These are phyloP conservation scores for Todiramphus chloris DNA, from an alignment of 2,113 vertebrate species.

Conservation along the genomic window DNA sequence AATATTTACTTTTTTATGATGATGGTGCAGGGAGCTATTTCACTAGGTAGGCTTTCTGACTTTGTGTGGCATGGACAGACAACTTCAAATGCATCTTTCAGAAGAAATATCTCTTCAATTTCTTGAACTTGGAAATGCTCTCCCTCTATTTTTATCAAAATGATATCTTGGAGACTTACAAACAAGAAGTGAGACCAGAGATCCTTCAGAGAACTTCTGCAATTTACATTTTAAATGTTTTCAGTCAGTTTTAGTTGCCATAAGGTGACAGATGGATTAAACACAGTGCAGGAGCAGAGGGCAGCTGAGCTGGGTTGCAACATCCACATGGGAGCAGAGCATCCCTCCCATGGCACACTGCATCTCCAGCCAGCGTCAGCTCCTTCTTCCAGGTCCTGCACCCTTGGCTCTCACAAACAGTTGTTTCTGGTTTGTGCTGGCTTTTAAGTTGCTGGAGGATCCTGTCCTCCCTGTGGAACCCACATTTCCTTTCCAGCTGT, in stretches of 20 bases:
- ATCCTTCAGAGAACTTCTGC: neutral
- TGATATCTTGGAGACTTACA: neutral
- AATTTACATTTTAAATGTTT: neutral
- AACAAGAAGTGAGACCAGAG: neutral
- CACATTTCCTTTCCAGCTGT: neutral
- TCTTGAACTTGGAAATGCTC: neutral
- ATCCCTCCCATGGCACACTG: neutral
- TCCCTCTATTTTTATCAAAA: neutral
- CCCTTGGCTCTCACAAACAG: neutral
- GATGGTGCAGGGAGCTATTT: neutral
- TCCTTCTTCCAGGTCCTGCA: neutral
- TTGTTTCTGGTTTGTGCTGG: neutral
- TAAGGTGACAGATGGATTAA: neutral
- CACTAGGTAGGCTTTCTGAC: neutral
- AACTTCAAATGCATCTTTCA: neutral
- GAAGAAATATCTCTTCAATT: neutral
- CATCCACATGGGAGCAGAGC: neutral
- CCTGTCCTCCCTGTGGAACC: neutral
- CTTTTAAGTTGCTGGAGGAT: neutral
- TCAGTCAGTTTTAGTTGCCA: neutral
- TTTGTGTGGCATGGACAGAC: neutral
- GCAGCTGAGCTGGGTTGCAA: neutral
- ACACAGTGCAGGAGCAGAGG: neutral
- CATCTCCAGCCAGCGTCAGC: fast-evolving
- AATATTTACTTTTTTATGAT: neutral